A percentile compares a stretch with the other conserved stretches of the same genome.
Evolutionary conservation across 2,797 vertebrate genomes (phyloP).

Genomic region (Manis pentadactyla): DNA sequence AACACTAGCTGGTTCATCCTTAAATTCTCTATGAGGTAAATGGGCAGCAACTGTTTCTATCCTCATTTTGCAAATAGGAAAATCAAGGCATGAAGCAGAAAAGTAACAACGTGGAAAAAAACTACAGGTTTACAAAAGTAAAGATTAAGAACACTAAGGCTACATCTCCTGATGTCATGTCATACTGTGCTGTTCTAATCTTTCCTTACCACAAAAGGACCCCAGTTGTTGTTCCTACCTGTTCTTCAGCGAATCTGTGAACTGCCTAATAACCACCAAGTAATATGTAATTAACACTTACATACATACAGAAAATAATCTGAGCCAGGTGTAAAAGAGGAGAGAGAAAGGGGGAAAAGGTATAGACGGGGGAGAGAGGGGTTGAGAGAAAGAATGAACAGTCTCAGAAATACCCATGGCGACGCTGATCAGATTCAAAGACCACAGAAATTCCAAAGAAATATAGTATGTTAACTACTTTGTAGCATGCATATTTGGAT

Average conservation of each 20-base stretch:
- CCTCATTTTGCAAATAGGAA: constrained; percentile 50
- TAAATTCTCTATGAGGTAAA: constrained; percentile 38
- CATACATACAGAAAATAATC: constrained; percentile 40
- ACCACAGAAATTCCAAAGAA: background rate
- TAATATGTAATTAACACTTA: constrained; percentile 22
- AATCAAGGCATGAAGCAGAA: constrained; percentile 28
- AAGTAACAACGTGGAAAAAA: background rate
- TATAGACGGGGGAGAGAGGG: too few species aligned
- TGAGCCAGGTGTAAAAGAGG: constrained; percentile 13
- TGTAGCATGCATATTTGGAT: background rate
- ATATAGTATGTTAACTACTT: background rate
- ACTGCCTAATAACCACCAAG: background rate
- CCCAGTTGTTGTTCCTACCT: background rate
- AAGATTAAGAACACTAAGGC: background rate
- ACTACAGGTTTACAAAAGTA: background rate
- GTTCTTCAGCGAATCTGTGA: background rate
- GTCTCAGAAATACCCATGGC: background rate
- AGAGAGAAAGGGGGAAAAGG: background rate
- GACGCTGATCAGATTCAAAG: background rate
- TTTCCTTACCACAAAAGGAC: background rate
- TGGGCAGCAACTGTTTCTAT: constrained; percentile 47
- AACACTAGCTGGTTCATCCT: constrained; percentile 57
- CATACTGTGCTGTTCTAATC: background rate
- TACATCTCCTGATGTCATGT: background rate
- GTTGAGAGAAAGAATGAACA: background rate